Evolutionary conservation across 1,140 invertebrate genomes (phyloP).

Genomic region (Camponotus floridanus): DNA sequence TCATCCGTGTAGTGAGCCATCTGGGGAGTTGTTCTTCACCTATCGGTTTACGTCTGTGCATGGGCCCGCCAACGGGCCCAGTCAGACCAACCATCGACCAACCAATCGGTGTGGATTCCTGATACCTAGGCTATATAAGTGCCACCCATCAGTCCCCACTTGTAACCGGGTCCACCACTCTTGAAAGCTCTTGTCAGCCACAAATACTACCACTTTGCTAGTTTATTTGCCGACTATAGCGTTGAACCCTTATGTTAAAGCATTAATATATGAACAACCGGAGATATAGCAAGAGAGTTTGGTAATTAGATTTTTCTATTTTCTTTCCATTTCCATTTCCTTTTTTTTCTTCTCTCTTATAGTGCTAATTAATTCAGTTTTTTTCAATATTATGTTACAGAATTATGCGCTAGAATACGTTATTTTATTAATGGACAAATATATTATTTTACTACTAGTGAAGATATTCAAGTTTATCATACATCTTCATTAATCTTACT

Average conservation of each 20-base stretch:
- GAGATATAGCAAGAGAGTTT: not conserved
- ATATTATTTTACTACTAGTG: conserved; percentile 5
- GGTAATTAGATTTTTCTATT: not conserved
- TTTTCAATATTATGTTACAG: not conserved
- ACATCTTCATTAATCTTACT: not conserved
- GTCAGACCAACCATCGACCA: not conserved
- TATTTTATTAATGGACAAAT: no score
- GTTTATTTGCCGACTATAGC: not conserved
- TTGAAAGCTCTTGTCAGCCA: conserved; percentile 44
- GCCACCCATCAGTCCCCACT: conserved; percentile 69
- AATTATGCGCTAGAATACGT: not conserved
- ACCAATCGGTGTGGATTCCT: conserved; percentile 59
- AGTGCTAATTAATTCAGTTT: not conserved
- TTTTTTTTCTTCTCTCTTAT: not conserved
- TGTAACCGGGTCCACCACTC: conserved; percentile 33
- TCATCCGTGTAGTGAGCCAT: conserved; percentile 47
- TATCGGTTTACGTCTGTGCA: conserved; percentile 65
- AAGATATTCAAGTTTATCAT: not conserved
- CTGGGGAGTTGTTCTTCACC: conserved; percentile 59
- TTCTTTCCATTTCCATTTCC: not conserved
- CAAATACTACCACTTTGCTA: conserved; percentile 14
- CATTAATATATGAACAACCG: not conserved
- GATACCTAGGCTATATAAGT: conserved; percentile 13
- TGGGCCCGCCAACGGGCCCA: conserved; percentile 53
- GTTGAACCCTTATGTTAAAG: conserved; percentile 11